phyloP scores from a whole-genome alignment of 2,797 vertebrate species.

The Anomalospiza imberbis region DNA sequence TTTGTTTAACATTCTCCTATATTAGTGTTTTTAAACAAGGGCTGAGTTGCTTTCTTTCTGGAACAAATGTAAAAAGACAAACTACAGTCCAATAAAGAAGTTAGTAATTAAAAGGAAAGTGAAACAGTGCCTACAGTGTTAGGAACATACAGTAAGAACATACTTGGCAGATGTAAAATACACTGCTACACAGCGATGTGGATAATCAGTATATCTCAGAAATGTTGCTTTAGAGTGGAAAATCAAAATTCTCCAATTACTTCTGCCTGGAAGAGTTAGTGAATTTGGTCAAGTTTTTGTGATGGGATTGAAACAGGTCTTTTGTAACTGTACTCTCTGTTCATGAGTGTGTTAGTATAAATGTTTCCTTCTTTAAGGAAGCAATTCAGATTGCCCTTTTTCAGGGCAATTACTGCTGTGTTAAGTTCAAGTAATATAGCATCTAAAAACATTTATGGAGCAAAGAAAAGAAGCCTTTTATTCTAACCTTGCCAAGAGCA shows the following conservation, averaged over 20 bases:
- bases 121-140: not conserved
- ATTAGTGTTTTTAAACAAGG: not conserved
- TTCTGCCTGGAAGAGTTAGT: constrained; percentile 1
- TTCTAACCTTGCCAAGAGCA: constrained; percentile 67
- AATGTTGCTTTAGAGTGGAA: not conserved
- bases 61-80: constrained; percentile 1
- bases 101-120: not conserved
- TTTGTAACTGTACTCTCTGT: constrained; percentile 36
- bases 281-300: constrained; percentile 37
- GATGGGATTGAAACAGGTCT: constrained; percentile 37
- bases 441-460: constrained; percentile 63
- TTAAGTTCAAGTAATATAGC: constrained; percentile 64
- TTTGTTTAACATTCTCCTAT: constrained; percentile 24
- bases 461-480: constrained; percentile 62
- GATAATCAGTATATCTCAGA: not conserved
- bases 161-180: not conserved
- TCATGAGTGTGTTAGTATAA: constrained; percentile 37
- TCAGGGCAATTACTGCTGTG: constrained; percentile 59
- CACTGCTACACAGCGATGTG: not conserved
- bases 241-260: not conserved
- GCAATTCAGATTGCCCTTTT: constrained; percentile 58
- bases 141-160: not conserved
- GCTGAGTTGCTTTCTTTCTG: not conserved
- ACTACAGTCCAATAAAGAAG: not conserved
- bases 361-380: constrained; percentile 60